A percentile compares a stretch with the other conserved stretches of the same genome.
Conservation (phyloP, 64 coral and sea anemone genomes). For the Montipora cactus region DNA sequence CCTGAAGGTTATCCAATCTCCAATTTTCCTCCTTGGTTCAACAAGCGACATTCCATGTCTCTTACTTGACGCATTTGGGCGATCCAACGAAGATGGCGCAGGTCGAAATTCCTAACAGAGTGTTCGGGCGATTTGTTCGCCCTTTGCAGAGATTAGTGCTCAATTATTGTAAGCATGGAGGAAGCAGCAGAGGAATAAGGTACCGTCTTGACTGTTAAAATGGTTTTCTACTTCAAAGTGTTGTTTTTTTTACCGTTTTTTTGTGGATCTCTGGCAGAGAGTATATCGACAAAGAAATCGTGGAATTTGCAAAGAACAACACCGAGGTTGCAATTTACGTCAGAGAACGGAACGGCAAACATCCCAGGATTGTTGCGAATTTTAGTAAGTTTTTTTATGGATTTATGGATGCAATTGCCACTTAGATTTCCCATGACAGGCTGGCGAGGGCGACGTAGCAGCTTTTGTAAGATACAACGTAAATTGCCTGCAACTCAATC, state of each 20-base stretch:
- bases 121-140: conserved; percentile 87
- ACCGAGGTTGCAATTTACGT: conserved; percentile 91
- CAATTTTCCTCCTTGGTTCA: no score
- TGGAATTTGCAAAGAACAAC: conserved; percentile 81
- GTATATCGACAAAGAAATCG: conserved; percentile 81
- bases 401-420: no score
- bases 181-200: conserved; percentile 98
- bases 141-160: conserved; percentile 88
- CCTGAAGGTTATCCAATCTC: no score
- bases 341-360: conserved; percentile 85
- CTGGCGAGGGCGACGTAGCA: no score
- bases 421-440: not conserved
- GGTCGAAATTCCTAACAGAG: conserved; percentile 30
- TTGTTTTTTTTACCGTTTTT: not conserved
- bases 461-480: no score
- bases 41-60: not conserved
- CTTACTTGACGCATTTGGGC: not conserved
- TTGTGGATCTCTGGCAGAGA: conserved; percentile 65
- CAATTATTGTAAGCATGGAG: conserved; percentile 92
- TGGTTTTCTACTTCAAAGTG: not conserved
- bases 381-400: conserved; percentile 85
- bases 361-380: conserved; percentile 97
- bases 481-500: no score
- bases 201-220: conserved; percentile 9
- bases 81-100: conserved; percentile 80